phyloP scores from a whole-genome alignment of 2,113 vertebrate genomes.

The Ceyx margarethae region DNA sequence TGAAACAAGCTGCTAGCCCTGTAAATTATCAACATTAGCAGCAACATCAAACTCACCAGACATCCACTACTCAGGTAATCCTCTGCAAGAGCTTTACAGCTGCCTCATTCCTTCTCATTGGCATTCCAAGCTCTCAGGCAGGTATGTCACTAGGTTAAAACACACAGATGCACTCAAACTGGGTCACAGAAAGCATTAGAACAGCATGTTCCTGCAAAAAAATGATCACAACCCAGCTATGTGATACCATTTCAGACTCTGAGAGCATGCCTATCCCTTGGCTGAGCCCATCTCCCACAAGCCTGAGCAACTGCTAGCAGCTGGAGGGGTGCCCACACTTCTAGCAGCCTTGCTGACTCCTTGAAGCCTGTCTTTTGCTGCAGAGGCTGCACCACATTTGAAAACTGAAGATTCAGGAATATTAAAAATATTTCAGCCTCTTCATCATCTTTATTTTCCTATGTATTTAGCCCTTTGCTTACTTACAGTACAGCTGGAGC shows the following conservation, averaged over 20 bases:
- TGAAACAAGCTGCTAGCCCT: background rate
- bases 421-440: conserved; percentile 56
- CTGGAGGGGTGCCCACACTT: background rate
- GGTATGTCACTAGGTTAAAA: background rate
- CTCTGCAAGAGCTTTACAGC: background rate
- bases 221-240: background rate
- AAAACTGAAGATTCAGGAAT: conserved; percentile 33
- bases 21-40: background rate
- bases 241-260: background rate
- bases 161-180: background rate
- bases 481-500: background rate
- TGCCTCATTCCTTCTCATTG: background rate
- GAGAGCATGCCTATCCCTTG: background rate
- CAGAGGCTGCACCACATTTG: background rate
- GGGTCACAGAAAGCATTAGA: background rate
- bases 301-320: background rate
- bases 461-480: background rate
- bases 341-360: conserved; percentile 38
- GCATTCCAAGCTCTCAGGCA: background rate
- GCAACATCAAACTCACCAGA: background rate
- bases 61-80: background rate
- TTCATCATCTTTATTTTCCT: conserved; percentile 14
- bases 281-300: background rate
- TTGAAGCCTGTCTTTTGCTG: background rate
- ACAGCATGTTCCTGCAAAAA: background rate